Evolutionary conservation across 1,140 invertebrate genomes (phyloP), one percentile per base, ranked within the genome.

Genomic region (Macrotrachela quadricornifera): DNA sequence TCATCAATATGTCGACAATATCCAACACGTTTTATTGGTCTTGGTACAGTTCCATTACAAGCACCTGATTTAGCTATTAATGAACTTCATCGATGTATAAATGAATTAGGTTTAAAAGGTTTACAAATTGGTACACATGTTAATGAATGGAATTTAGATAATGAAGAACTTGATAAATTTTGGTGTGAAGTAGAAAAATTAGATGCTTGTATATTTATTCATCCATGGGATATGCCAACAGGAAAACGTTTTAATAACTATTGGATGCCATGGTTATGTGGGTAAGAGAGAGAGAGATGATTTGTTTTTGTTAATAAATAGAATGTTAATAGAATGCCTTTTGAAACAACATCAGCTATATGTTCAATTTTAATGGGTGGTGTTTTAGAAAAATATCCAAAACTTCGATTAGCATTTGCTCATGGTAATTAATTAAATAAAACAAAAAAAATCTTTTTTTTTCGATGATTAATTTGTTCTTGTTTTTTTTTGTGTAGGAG

Each of bases 211-310:
- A 60, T 78, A 17, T 78, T 78, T 62, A 71, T 78, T 10, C 76
- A 78, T 63, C 76, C 76, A 14, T 78, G 76, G 76, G 76, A 78
- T 59, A 77, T 78, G 76, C 64, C 12, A 75, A 73, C 72, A 63
- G 57, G 60, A 30, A 46, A 42, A 41, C 12, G 37, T 17, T 38
- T 10, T 52, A 43, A 49, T 9, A 10, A 3, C 11, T 40, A 3
- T 40, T n/a, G 46, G 37, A 13, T n/a, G n/a, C 15, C 13, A 30
- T 43, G 49, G 12, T 50, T 40, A 36, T 38, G 15, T 18, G 13
- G 13, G n/a, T n/a, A 10, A 44, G 13, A n/a, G n/a, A 6, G 13
- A 9, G 15, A n/a, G n/a, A 21, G 10, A 15, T 18, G 44, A 46
- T 14, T 18, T 45, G 16, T 43, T 45, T 45, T 10, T 17, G 16